A percentile compares a stretch with the other conserved stretches of the same genome.
These are phyloP conservation scores for Styela clava DNA, from an alignment of 23 tunicate genomes.

Conservation along the genomic window DNA sequence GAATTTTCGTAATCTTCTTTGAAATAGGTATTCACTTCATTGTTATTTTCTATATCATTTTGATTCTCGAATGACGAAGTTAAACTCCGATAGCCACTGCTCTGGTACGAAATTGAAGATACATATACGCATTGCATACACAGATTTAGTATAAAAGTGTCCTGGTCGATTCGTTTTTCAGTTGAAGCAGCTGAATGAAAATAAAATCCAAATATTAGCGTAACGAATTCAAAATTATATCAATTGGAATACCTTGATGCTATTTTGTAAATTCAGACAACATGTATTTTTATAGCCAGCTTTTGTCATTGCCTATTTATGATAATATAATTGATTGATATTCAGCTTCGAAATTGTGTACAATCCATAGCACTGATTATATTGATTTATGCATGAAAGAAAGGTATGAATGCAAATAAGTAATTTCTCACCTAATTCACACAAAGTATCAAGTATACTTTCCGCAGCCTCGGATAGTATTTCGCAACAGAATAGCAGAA, in stretches of 20 bases:
- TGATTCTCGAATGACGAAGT: not conserved
- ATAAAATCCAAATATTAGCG: too few relatives aligned
- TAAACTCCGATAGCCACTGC: not conserved
- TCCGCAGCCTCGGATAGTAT: slow-evolving; percentile 1
- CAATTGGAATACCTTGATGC: too few relatives aligned
- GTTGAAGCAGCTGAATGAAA: not conserved
- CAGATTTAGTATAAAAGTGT: slow-evolving; percentile 12
- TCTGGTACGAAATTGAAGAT: not conserved
- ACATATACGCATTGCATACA: slow-evolving; percentile 52
- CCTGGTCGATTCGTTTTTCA: not conserved
- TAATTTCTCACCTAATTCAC: not conserved
- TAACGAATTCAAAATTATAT: too few relatives aligned
- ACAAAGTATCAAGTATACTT: not conserved
- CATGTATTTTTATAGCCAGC: too few relatives aligned
- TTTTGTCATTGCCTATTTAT: too few relatives aligned
- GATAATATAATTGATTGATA: too few relatives aligned
- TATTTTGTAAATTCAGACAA: too few relatives aligned
- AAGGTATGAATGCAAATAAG: too few relatives aligned
- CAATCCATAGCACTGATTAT: too few relatives aligned
- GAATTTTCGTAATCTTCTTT: not conserved
- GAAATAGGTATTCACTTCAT: too few relatives aligned
- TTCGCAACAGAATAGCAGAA: slow-evolving; percentile 37
- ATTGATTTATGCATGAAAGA: too few relatives aligned
- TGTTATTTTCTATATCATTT: not conserved
- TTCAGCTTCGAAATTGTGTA: too few relatives aligned